Evolutionary conservation across 2,113 vertebrate species (phyloP), one percentile per base, ranked within the genome.

Genomic region (Phoxinus phoxinus): DNA sequence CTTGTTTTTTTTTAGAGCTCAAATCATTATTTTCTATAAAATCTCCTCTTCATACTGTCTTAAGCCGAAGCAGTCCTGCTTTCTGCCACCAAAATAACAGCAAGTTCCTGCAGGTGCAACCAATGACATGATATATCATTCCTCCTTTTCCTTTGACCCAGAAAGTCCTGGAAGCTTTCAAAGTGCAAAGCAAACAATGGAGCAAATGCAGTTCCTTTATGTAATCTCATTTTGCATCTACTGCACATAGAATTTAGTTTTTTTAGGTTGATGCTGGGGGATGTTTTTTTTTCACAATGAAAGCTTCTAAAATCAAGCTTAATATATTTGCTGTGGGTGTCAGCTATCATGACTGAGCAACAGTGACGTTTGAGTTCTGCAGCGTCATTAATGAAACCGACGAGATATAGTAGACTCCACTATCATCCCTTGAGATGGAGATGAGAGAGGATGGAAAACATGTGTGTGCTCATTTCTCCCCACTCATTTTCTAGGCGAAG

Each of bases 291-390:
- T 9, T 25, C 13, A 27, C 12, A 6, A 74, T 77, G 19, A 77
- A 56, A 77, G 74, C 74, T 21, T 51, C 25, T 56, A 53, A 77
- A 77, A 53, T 56, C 23, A 23, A 73, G 12, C 71, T 46, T 73
- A 73, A 41, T 41, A 73, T 73, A 73, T 73, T 32, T 35, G 27
- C 30, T 53, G 58, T 73, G 44, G 69, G 84, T 78, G 37, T 19
- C 63, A 80, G 73, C 61, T 75, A 84, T 78, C 85, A 79, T 84
- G 81, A 78, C 81, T 85, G 83, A 81, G 82, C 71, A 65, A 48
- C 79, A 58, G 76, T 84, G 84, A 81, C 65, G 72, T 74, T 21
- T 85, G 84, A 15, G 71, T 73, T 73, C 71, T 73, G 41, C 71
- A 15, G 71, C 2, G 4, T 15, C 11, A 73, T 44, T 2, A 73